Evolutionary conservation across 2,888 invertebrate species (phyloP), one percentile per base, ranked within the genome.

Genomic region (Amblyjoppa fuscipennis): DNA sequence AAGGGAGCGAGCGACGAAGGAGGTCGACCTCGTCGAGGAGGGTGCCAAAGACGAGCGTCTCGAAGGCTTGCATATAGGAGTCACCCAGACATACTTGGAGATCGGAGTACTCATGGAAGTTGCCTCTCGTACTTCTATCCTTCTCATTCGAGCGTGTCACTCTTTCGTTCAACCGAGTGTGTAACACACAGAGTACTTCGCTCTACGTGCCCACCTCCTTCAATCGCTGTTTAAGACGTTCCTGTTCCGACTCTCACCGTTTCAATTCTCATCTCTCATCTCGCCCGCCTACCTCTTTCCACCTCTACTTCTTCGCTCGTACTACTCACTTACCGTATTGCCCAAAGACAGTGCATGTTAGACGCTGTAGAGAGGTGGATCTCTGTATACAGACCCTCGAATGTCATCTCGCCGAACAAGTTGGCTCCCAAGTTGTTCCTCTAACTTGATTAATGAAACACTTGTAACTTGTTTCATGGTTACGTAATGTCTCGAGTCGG

Each of bases 401-500:
- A 89, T 87, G 88, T 88, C 88, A 81, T 82, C 81, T 81, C 86
- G 86, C 87, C 90, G 90, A 49, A 91, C 90, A 88, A 91, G 90
- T 92, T 91, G 85, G 87, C 89, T 87, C 87, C 83, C 91, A 92
- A 89, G 82, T 91, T 89, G 82, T 66, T 87, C 86, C 89, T 89
- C 89, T 91, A 92, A 92, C 91, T 90, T 91, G 92, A 93, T 93
- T 92, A 92, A 92, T 91, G 90, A 86, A 92, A 91, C 91, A 91
- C 91, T 91, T 88, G 89, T 90, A 90, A 91, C 89, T 90, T 92
- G 91, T 90, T 89, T 89, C 89, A 89, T 89, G 91, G 90, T 92
- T 92, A 90, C 90, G 90, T 92, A 91, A 91, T 92, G 90, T 90
- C 89, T 87, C 59, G 68, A 59, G 66, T 73, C 13, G 49, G 61